A percentile compares a stretch with the other conserved stretches of the same genome.
Conservation (phyloP, 1,140 invertebrate species). For the Polyergus mexicanus region DNA sequence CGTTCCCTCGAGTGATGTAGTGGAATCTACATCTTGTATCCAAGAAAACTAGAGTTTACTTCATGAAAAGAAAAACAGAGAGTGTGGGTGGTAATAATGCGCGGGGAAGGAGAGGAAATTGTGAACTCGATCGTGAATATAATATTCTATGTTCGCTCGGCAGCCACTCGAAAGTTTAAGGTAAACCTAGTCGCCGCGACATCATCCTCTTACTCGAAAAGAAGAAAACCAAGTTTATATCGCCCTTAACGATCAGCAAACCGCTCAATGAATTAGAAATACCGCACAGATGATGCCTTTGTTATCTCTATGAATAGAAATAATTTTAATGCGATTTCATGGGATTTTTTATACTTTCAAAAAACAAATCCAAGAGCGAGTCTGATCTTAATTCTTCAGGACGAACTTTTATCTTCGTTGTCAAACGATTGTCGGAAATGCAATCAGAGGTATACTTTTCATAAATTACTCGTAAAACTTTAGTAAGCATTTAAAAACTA, state of each 20-base stretch:
- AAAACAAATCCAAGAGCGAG: background rate
- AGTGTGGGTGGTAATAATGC: background rate
- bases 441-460: background rate
- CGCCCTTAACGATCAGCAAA: constrained; percentile 7
- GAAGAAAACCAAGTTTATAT: constrained; percentile 23
- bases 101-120: constrained; percentile 3
- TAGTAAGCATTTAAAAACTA: background rate
- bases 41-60: constrained; percentile 23
- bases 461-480: background rate
- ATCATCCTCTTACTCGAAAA: constrained; percentile 31
- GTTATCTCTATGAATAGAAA: constrained; percentile 54
- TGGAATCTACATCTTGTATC: constrained; percentile 10
- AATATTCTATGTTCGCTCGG: constrained; percentile 38
- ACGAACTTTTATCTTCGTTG: background rate
- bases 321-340: constrained; percentile 49
- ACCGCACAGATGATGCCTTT: constrained; percentile 27
- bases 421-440: background rate
- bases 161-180: constrained; percentile 27
- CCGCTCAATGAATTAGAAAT: constrained; percentile 51
- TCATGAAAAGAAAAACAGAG: constrained; percentile 34
- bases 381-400: constrained; percentile 10
- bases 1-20: constrained; percentile 11
- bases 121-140: constrained; percentile 39
- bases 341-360: constrained; percentile 2
- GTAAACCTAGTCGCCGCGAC: constrained; percentile 21